Evolutionary conservation across 2,888 invertebrate species (phyloP), one percentile per base, ranked within the genome.

Genomic region (Anoncus sp.): DNA sequence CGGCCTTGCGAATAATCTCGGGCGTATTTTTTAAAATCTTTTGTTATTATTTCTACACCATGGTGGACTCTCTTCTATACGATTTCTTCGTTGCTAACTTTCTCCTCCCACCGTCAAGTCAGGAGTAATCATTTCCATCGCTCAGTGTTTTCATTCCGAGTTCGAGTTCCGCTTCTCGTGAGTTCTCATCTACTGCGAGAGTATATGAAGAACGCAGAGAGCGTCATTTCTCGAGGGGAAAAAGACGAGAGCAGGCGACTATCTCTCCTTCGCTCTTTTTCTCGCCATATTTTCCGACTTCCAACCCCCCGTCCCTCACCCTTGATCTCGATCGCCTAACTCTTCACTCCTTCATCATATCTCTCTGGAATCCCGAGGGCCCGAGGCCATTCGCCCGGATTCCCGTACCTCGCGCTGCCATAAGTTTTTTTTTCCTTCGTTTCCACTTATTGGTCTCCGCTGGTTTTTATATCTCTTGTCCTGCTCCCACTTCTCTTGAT

Each of bases 391-490:
- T 70, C 63, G 59, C 40, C 43, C 55, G 53, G 63, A 51, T 63
- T 51, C 43, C 63, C 59, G 20, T 20, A 14, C 51, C 47, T 60
- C 20, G 27, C 16, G 65, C 69, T n/a, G 53, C 20, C 67, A 40
- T 12, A 24, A 77, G 43, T 65, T 77, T 77, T 73, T n/a, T 69
- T 59, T 69, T 69, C 51, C 53, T 65, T 76, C 71, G 55, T 66
- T 72, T 72, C 63, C 59, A 71, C 49, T 74, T 62, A 74, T 70
- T 71, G 74, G 66, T 59, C 70, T 40, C 2, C 7, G 5, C 66
- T 74, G 20, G 35, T 74, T 59, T 66, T 59, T 59, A 38, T 51
- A 12, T 51, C 38, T 35, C 20, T 69, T 53, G 18, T 10, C 31
- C 59, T 31, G 12, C 45, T 67, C 40, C 3, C 31, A 31, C 35